Base-by-base conservation (phyloP, 2,113 vertebrate genomes). In the Phyllostomus discolor region DNA sequence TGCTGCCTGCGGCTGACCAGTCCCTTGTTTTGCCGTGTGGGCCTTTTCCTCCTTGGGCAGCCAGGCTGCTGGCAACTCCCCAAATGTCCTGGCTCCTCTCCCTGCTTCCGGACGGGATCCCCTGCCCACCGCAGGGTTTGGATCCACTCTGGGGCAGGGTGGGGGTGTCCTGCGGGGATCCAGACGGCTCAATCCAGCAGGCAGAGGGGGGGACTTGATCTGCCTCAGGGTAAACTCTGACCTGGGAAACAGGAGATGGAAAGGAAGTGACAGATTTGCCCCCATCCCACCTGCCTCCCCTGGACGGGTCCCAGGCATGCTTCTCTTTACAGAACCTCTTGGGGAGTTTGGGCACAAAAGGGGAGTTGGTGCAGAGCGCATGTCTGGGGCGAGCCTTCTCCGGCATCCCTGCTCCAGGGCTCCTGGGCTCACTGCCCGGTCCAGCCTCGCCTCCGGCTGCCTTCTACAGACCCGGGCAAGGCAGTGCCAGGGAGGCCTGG, bases 391-490 rank as follows among this genome's bases (percentile, higher is more conserved):
- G 5, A 5, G 19, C 86, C 5, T 20, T 9, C 20, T 9, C 8
- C 12, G 7, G 10, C 0, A 12, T 5, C 33, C 24, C 50, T 59
- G 19, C 14, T 24, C n/a, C 15, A 57, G 22, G 33, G 43, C 7
- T 0, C 26, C 48, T 41, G 66, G 5, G 12, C 24, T 16, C 28
- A 24, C 3, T 52, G 17, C 31, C 31, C 4, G 2, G 0, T 1
- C 33, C 46, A 78, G 11, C 15, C 70, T 48, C 41, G 10, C 57
- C n/a, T 50, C 28, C 20, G 26, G 54, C 1, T 31, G 19, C 4
- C 11, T 16, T 43, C 57, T 17, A 4, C 41, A 19, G 59, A 59
- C 48, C 26, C 35, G 10, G 12, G 28, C 41, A 10, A 33, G 38
- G 57, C 17, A 7, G 31, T 7, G 62, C 8, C 43, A 26, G 16